Evolutionary conservation across 1,140 invertebrate species (phyloP).

Genomic region (Neotoxoptera formosana): DNA sequence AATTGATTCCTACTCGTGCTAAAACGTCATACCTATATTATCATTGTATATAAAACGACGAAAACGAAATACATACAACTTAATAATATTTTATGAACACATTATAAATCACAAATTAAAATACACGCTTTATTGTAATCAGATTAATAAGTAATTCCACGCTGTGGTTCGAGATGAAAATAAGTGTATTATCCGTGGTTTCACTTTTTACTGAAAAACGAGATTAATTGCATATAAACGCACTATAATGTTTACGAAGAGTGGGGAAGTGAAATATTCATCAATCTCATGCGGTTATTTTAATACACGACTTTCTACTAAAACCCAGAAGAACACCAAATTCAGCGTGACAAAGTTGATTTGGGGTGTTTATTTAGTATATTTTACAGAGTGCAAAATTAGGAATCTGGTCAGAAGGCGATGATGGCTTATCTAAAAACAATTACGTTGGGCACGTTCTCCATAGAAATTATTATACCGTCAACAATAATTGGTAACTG

Average conservation of each 20-base stretch:
- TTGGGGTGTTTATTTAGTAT: not conserved
- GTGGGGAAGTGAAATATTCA: not conserved
- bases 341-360: not conserved
- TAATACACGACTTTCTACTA: not conserved
- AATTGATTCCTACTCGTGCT: not conserved
- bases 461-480: not conserved
- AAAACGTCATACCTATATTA: not conserved
- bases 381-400: not conserved
- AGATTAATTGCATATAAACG: not conserved
- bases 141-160: not conserved
- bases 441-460: slow-evolving; percentile 4
- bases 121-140: not conserved
- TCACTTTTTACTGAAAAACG: not conserved
- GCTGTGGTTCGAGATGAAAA: not conserved
- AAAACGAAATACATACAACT: not conserved
- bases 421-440: not conserved
- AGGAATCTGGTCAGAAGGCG: not conserved
- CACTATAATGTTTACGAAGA: not conserved
- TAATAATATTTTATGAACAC: not conserved
- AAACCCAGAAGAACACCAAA: not conserved
- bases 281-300: not conserved
- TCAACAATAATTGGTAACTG: too few relatives aligned
- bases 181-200: not conserved
- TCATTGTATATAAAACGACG: not conserved
- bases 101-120: not conserved